Evolutionary conservation across 1,140 invertebrate genomes (phyloP), one percentile per base, ranked within the genome.

Genomic region (Pomacea maculata): DNA sequence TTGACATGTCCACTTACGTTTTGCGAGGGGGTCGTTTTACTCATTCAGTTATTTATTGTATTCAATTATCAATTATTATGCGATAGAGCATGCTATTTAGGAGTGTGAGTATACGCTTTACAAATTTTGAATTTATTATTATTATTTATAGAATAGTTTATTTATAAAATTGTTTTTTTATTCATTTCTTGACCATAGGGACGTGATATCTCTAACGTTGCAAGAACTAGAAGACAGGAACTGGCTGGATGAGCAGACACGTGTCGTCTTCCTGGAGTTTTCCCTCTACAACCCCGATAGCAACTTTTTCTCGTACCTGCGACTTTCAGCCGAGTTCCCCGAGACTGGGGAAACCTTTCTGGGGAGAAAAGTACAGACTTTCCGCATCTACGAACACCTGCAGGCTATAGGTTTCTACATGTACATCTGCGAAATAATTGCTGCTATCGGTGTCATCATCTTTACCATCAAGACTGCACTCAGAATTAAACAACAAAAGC

Each of bases 191-290:
- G 21, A 14, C 52, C 12, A 34, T 76, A 80, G 75, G n/a, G 81
- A 86, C 81, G 67, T 85, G 57, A 75, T 84, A 71, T 71, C 73
- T 64, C 55, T 79, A 63, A 83, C 83, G 70, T 76, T 93, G 10
- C 80, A 88, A 11, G 84, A 88, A 55, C 82, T 93, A 9, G 79
- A 90, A 34, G 80, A 84, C 0, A 79, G 87, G 72, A 83, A 83
- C 17, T 93, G 93, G 93, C 86, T 93, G 25, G 93, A 93, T 82
- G 81, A 88, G n/a, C 83, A 88, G n/a, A 93, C 93, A 0, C 85
- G 93, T 85, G 92, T 92, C 2, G 87, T 93, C 29, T 90, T 93
- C 79, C 86, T 93, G 14, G 93, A 93, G 78, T 92, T 93, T 83
- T 91, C 92, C 19, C 86, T 92, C 0, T 93, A 93, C 82, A 93